A percentile compares a stretch with the other conserved stretches of the same genome.
These are phyloP conservation scores for Boloria euphrosyne DNA, from an alignment of 2,888 invertebrate genomes.

Conservation along the genomic window DNA sequence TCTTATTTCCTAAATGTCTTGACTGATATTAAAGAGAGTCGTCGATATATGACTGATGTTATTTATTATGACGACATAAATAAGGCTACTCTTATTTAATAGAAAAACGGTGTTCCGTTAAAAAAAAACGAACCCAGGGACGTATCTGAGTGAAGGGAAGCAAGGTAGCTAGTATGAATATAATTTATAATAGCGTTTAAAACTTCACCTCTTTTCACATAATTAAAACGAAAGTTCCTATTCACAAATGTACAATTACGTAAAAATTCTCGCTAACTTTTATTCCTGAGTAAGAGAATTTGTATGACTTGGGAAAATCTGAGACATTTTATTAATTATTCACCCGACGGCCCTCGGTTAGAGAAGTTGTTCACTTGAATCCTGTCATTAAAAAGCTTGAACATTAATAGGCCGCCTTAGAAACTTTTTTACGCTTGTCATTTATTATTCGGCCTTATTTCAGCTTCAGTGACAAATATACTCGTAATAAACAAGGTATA, in stretches of 20 bases:
- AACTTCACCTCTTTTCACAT: conserved; percentile 13
- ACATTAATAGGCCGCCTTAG: neutral
- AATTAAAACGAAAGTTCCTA: conserved; percentile 9
- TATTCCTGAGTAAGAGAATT: conserved; percentile 5
- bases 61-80: too few species aligned
- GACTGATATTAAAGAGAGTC: too few species aligned
- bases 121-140: too few species aligned
- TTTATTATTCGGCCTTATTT: neutral
- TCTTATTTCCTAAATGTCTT: too few species aligned
- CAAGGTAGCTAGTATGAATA: neutral
- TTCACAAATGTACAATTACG: conserved; percentile 10
- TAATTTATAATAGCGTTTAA: conserved; percentile 2
- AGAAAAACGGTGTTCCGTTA: too few species aligned
- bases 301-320: conserved; percentile 10
- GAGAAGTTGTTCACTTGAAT: neutral
- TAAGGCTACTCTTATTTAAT: too few species aligned
- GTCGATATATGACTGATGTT: too few species aligned
- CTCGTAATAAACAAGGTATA: neutral
- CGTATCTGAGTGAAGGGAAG: too few species aligned
- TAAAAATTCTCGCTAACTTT: neutral
- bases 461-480: neutral
- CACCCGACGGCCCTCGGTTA: conserved; percentile 10
- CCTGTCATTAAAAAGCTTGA: conserved; percentile 10
- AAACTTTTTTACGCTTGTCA: conserved; percentile 8
- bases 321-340: conserved; percentile 23